phyloP scores from a whole-genome alignment of 1,140 invertebrate species.

The Bombyx mandarina region DNA sequence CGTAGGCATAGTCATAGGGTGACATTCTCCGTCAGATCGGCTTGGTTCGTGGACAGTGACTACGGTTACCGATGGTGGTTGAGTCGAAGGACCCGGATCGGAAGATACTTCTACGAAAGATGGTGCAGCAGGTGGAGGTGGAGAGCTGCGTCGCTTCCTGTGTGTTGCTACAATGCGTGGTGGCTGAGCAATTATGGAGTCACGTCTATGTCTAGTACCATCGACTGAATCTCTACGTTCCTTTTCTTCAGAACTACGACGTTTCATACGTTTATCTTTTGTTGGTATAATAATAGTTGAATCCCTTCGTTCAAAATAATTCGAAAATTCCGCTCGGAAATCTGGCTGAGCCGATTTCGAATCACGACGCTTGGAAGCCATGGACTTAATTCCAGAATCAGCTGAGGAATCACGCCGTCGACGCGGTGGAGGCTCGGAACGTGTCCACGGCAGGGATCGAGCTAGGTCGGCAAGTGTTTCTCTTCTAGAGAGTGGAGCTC shows the following conservation, averaged over 20 bases:
- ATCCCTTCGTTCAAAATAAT: slow-evolving; percentile 77
- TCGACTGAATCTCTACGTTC: slow-evolving; percentile 61
- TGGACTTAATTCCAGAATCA: slow-evolving; percentile 85
- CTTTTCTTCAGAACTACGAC: slow-evolving; percentile 70
- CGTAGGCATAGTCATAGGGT: slow-evolving; percentile 78
- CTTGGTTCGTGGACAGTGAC: slow-evolving; percentile 60
- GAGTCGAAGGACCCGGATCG: slow-evolving; percentile 73
- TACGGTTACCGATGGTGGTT: slow-evolving; percentile 64
- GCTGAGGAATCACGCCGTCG: slow-evolving; percentile 86
- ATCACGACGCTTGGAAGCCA: slow-evolving; percentile 78
- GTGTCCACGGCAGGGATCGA: slow-evolving; percentile 81
- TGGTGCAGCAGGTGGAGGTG: slow-evolving; percentile 74
- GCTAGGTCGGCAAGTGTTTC: slow-evolving; percentile 89
- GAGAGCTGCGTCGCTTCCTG: slow-evolving; percentile 77
- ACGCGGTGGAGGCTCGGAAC: slow-evolving; percentile 71
- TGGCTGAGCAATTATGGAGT: slow-evolving; percentile 74
- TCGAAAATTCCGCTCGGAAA: slow-evolving; percentile 79
- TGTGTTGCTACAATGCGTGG: slow-evolving; percentile 73
- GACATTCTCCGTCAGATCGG: slow-evolving; percentile 71
- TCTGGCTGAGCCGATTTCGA: slow-evolving; percentile 78
- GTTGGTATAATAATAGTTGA: slow-evolving; percentile 64
- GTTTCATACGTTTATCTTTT: slow-evolving; percentile 59
- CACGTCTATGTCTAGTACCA: slow-evolving; percentile 70
- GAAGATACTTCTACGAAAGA: slow-evolving; percentile 83
- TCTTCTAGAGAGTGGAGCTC: slow-evolving; percentile 81